Percentiles rank a stretch among this genome's conserved stretches.
Evolutionary conservation across 2,888 invertebrate genomes (phyloP).

Genomic region (Spilarctia lutea): DNA sequence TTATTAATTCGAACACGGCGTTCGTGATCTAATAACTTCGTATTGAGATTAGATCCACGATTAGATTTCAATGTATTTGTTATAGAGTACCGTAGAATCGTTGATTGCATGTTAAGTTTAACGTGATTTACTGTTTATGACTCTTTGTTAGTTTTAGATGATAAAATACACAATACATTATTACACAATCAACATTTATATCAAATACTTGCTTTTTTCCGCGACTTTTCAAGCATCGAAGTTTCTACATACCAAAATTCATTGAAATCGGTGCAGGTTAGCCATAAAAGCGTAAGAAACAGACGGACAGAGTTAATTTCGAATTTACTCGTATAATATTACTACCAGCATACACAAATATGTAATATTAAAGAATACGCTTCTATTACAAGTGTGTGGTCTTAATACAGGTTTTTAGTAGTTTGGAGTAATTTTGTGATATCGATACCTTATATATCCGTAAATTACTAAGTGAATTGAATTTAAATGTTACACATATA

Average conservation of each 20-base stretch:
- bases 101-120: conserved; percentile 12
- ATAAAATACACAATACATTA: not conserved
- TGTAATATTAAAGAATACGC: not conserved
- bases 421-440: not conserved
- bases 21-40: conserved; percentile 49
- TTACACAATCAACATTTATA: not conserved
- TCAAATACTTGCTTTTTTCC: too few species aligned
- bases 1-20: conserved; percentile 56
- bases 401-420: not conserved
- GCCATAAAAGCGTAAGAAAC: too few species aligned
- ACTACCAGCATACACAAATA: too few species aligned
- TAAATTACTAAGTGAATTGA: not conserved
- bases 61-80: conserved; percentile 48
- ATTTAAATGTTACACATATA: not conserved
- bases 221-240: too few species aligned
- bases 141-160: not conserved
- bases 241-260: too few species aligned
- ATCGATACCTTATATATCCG: not conserved
- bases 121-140: conserved; percentile 9
- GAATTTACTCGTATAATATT: too few species aligned
- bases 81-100: conserved; percentile 18
- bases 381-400: not conserved
- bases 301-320: too few species aligned
- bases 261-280: too few species aligned
- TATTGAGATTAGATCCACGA: conserved; percentile 55